Base-by-base conservation (phyloP, 2,797 vertebrate genomes). In the Ciconia nigra region DNA sequence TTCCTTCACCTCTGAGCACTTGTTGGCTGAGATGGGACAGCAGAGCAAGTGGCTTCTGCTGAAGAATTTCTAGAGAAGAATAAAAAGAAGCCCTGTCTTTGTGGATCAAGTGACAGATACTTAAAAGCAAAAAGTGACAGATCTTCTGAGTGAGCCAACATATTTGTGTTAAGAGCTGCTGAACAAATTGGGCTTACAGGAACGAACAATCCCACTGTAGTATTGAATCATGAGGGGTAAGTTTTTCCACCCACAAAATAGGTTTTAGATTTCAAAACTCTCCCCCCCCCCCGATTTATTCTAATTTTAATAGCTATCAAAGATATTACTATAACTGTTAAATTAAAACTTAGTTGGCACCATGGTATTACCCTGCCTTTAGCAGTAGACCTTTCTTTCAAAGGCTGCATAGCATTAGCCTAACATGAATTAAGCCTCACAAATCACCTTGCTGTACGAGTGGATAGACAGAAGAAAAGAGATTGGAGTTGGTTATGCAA, bases 41-140 rank as follows among this genome's bases (percentile, higher is more conserved):
- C 20, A 93, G 83, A 92, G 76, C 63, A 57, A 92, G 63, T 58
- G 81, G 61, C 54, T 93, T 74, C 81, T 92, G 61, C 63, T 88
- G 72, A 78, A 71, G 69, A 69, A 72, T 79, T 92, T 89, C 51
- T 58, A 91, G 55, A 90, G 58, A 52, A 46, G 42, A 80, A 80
- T 72, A 65, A 78, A 87, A 89, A 70, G 78, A 12, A 82, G 58
- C 20, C 31, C 74, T 94, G 67, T 91, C 82, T 91, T 49, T 72
- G 54, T 66, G 76, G 67, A 95, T 96, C 94, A 89, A 93, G 39
- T 66, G 59, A 62, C 87, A 96, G 87, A 86, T 94, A 91, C 92
- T 97, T 92, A 49, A 74, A 91, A 90, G 47, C 79, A 90, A 74
- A 76, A 73, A 81, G 95, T 93, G 94, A 72, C 79, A 96, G 76